A percentile compares a stretch with the other conserved stretches of the same genome.
These are phyloP conservation scores for Odontothrips loti DNA, from an alignment of 2,888 invertebrate species.

Conservation along the genomic window DNA sequence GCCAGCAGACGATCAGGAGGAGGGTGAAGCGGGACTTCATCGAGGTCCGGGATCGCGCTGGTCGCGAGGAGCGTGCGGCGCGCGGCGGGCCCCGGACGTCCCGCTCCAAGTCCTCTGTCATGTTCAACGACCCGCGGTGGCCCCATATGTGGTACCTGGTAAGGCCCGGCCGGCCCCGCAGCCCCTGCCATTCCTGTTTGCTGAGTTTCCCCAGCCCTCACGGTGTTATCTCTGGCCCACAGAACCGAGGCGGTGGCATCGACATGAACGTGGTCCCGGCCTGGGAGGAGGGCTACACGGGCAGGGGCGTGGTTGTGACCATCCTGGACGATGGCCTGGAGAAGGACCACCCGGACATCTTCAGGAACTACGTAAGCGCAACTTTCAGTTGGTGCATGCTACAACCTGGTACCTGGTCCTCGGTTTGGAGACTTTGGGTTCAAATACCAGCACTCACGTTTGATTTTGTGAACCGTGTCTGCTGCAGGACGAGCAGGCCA, in stretches of 20 bases:
- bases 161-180: slow-evolving; percentile 50
- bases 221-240: slow-evolving; percentile 42
- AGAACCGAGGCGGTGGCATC: slow-evolving; percentile 86
- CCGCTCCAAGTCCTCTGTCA: slow-evolving; percentile 49
- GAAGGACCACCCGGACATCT: slow-evolving; percentile 90
- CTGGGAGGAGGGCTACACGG: slow-evolving; percentile 91
- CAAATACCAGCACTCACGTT: no score
- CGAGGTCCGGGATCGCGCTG: slow-evolving; percentile 36
- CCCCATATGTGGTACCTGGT: slow-evolving; percentile 96
- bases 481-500: slow-evolving; percentile 84
- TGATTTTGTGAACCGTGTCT: not conserved
- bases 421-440: no score
- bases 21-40: slow-evolving; percentile 74
- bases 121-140: slow-evolving; percentile 86
- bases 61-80: slow-evolving; percentile 46
- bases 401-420: not conserved
- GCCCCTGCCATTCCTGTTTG: not conserved
- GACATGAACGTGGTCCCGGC: slow-evolving; percentile 97
- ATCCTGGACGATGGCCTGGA: slow-evolving; percentile 96
- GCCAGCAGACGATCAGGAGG: slow-evolving; percentile 74
- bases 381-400: not conserved
- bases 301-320: slow-evolving; percentile 90
- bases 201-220: slow-evolving; percentile 18
- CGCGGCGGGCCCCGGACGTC: slow-evolving; percentile 47
- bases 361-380: slow-evolving; percentile 81